Base-by-base conservation (phyloP, 2,797 vertebrate genomes). In the Alcedo quadribrachys region DNA sequence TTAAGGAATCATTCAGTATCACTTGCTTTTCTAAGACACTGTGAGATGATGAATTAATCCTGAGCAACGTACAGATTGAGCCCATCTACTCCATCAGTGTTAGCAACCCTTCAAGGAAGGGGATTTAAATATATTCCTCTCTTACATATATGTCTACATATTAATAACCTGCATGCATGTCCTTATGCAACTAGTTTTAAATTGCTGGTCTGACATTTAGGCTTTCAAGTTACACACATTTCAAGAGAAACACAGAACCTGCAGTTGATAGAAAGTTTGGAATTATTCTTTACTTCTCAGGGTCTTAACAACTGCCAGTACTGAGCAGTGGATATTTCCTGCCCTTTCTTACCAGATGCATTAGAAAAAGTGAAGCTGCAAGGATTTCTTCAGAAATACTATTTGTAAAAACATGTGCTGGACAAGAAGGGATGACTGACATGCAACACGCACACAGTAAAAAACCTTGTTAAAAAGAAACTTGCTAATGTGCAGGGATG, bases 1-100 rank as follows among this genome's bases (percentile, higher is more conserved):
- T 60, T 73, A 81, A 81, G 62, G 73, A 92, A 82, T 51, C 68
- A 66, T 45, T 83, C 79, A n/a, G 61, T 51, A 74, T 78, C 66
- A 66, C 35, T 91, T 37, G 58, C 85, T 93, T 83, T 87, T 48
- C 58, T 62, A 46, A 80, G 40, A 57, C 66, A 76, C 20, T n/a
- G 28, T 4, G 15, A 87, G 42, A 75, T 10, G 24, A 68, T 71
- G 69, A 87, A 78, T 84, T 69, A 79, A 81, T 70, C 45, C 66
- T 51, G 70, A 15, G 51, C 76, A 75, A 81, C 28, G 30, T 18
- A 51, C 53, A 78, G 54, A 68, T 32, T 69, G 67, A 85, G 46
- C 32, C 70, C 35, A 73, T n/a, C 73, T 66, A 45, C 1, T 17
- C 54, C 60, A 55, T 48, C 80, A 53, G 32, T 48, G 20, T 27